Evolutionary conservation across 2,113 vertebrate genomes (phyloP).

Genomic region (Sisor rabdophorus): DNA sequence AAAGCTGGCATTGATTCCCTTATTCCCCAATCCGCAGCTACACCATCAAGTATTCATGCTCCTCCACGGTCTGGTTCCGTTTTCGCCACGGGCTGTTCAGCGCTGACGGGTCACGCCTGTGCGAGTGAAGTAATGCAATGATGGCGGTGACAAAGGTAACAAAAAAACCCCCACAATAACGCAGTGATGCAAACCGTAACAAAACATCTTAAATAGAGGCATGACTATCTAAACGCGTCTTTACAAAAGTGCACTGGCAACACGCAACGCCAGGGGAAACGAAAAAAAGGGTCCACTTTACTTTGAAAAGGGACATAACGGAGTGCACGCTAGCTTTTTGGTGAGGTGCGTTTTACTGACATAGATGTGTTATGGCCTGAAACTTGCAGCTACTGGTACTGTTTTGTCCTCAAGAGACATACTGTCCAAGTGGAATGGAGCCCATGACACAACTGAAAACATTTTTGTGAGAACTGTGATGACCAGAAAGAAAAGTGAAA

Average conservation of each 20-base stretch:
- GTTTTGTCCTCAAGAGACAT: slow-evolving; percentile 41
- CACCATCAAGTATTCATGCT: slow-evolving; percentile 44
- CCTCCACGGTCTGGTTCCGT: slow-evolving; percentile 24
- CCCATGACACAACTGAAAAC: slow-evolving; percentile 45
- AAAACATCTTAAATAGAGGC: slow-evolving; percentile 66
- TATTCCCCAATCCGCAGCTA: slow-evolving; percentile 40
- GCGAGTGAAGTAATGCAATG: slow-evolving; percentile 44
- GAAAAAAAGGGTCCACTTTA: slow-evolving; percentile 54
- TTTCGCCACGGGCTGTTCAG: slow-evolving; percentile 28
- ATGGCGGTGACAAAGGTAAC: slow-evolving; percentile 30
- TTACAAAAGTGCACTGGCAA: slow-evolving; percentile 73
- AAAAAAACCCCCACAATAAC: slow-evolving; percentile 60
- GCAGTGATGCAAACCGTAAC: slow-evolving; percentile 69
- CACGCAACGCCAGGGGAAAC: slow-evolving; percentile 52
- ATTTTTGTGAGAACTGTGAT: slow-evolving; percentile 47
- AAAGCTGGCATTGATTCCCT: slow-evolving; percentile 33
- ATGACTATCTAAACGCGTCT: slow-evolving; percentile 58
- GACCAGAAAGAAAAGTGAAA: slow-evolving; percentile 49
- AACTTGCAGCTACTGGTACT: slow-evolving; percentile 59
- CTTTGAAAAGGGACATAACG: slow-evolving; percentile 40
- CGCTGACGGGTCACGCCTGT: slow-evolving; percentile 48
- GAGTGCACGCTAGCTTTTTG: slow-evolving; percentile 59
- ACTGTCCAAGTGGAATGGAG: slow-evolving; percentile 49
- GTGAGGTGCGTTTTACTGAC: slow-evolving; percentile 57
- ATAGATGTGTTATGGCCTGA: slow-evolving; percentile 42